phyloP scores from a whole-genome alignment of 1,140 invertebrate species.

The Formica exsecta region DNA sequence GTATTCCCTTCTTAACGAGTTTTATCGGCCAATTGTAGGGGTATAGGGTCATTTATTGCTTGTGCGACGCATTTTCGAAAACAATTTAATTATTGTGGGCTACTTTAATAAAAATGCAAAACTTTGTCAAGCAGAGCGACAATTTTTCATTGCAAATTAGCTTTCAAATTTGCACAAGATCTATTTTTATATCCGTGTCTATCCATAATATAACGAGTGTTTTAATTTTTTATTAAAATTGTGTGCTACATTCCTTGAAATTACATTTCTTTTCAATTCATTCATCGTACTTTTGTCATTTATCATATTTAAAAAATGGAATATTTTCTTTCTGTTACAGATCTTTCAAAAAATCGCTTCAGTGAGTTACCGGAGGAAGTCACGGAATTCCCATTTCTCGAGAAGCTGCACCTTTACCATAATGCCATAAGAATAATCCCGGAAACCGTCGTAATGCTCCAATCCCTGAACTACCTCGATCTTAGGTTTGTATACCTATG shows the following conservation, averaged over 20 bases:
- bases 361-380: constrained; percentile 95
- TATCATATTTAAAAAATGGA: constrained; percentile 23
- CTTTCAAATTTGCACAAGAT: background rate
- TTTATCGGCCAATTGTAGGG: constrained; percentile 32
- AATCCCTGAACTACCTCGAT: constrained; percentile 95
- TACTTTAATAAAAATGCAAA: background rate
- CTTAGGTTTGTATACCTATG: constrained; percentile 89
- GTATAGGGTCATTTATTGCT: constrained; percentile 50
- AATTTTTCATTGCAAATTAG: constrained; percentile 27
- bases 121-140: background rate
- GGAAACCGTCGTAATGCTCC: constrained; percentile 92
- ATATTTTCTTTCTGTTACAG: constrained; percentile 88
- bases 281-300: background rate
- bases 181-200: background rate
- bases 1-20: constrained; percentile 27
- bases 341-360: constrained; percentile 97
- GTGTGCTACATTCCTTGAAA: background rate
- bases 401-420: constrained; percentile 95
- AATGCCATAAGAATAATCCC: constrained; percentile 95
- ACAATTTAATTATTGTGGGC: background rate
- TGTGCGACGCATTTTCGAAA: background rate
- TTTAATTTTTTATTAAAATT: constrained; percentile 14
- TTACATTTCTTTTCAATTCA: background rate
- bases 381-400: constrained; percentile 94
- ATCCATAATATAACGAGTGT: background rate